Percentiles rank a stretch among this genome's conserved stretches.
Evolutionary conservation across 2,113 vertebrate genomes (phyloP).

Genomic region (Nyctibius bracteatus): DNA sequence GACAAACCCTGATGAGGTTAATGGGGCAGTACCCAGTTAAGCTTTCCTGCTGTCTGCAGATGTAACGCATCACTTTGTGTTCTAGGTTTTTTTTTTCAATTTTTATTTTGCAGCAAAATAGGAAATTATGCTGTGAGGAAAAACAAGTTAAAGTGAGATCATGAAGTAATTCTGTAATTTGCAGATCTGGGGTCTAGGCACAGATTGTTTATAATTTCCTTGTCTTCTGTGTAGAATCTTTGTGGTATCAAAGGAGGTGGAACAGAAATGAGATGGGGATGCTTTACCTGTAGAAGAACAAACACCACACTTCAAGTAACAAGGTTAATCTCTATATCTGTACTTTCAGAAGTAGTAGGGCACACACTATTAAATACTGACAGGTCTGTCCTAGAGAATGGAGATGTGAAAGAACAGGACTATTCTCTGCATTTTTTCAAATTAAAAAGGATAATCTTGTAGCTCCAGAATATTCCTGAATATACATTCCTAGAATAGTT

Average conservation of each 20-base stretch:
- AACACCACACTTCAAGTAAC: not conserved
- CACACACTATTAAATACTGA: not conserved
- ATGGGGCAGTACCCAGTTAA: not conserved
- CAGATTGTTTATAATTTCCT: not conserved
- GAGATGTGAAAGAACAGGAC: not conserved
- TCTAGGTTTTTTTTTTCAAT: not conserved
- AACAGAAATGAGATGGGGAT: not conserved
- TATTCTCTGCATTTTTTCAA: not conserved
- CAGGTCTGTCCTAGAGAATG: not conserved
- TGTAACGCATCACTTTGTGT: not conserved
- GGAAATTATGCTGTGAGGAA: not conserved
- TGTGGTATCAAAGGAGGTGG: not conserved
- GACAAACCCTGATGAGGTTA: not conserved
- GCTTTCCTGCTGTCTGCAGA: not conserved
- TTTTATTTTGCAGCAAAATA: not conserved
- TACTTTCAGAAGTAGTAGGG: not conserved
- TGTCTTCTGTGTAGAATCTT: not conserved
- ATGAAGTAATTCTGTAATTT: not conserved
- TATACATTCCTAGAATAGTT: not conserved
- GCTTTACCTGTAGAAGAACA: not conserved
- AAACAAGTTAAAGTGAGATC: not conserved
- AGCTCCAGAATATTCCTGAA: not conserved
- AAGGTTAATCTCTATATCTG: not conserved
- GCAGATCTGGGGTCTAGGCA: not conserved
- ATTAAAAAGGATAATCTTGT: not conserved